These are phyloP conservation scores for Hemaris fuciformis DNA, from an alignment of 2,888 invertebrate genomes.

Conservation along the genomic window DNA sequence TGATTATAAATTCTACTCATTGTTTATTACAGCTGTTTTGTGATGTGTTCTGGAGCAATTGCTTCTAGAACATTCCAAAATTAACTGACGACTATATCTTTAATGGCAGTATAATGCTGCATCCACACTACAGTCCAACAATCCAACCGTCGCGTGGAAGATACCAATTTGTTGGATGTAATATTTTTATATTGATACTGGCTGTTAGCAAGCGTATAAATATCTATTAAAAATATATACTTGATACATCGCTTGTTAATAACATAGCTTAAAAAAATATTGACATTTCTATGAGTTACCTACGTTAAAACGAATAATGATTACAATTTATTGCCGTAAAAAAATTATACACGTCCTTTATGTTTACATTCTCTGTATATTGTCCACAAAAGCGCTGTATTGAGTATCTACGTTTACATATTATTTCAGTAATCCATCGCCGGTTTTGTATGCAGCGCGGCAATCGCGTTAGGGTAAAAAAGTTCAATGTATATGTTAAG, in stretches of 20 bases:
- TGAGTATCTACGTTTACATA: background rate
- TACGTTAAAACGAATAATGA: background rate
- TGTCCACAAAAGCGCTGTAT: conserved; percentile 4
- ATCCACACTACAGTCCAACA: background rate
- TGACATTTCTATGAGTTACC: background rate
- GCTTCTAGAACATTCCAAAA: no score
- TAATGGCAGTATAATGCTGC: background rate
- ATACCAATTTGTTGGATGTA: background rate
- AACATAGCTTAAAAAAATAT: background rate
- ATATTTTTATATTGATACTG: background rate
- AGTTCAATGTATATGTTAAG: background rate
- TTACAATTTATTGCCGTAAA: background rate
- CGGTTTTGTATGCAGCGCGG: background rate
- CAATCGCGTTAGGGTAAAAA: background rate
- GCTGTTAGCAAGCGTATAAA: background rate
- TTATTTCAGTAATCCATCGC: background rate
- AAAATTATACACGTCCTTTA: background rate
- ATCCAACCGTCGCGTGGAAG: background rate
- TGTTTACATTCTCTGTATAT: background rate
- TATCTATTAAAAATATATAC: background rate
- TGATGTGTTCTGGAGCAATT: background rate
- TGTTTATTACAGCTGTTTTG: background rate
- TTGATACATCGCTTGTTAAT: background rate
- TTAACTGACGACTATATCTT: background rate
- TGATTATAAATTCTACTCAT: background rate